Evolutionary conservation across 2,888 invertebrate species (phyloP), one percentile per base, ranked within the genome.

Genomic region (Sinotaia quadrata): DNA sequence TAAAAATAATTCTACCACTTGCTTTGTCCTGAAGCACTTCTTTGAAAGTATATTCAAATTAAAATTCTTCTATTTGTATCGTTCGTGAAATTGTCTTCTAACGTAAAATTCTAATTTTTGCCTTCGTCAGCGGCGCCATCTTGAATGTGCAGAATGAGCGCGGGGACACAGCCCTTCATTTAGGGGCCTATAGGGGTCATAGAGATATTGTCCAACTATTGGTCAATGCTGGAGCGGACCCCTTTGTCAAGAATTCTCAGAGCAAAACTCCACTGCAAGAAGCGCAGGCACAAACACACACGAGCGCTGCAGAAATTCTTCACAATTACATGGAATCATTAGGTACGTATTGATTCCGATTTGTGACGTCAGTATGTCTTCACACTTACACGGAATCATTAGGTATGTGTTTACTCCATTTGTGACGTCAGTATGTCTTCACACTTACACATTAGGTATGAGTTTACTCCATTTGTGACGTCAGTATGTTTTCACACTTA

Each of bases 161-260:
- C 12, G 81, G 83, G 0, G 82, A 83, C 61, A 81, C 82, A 5
- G 74, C 82, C 1, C 70, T 83, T 12, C 83, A 83, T 65, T 68
- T 79, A 24, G 77, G 79, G 8, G 77, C 80, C 2, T 82, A 81
- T 67, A 67, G 82, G 18, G 82, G 82, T 0, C 72, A 74, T 57
- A 62, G 68, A 12, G 77, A 81, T 41, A 78, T 82, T 27, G 73
- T 80, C 2, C 56, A 63, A 29, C 36, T 71, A 1, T 68, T 83
- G 29, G 51, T 79, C 2, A 57, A 69, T 2, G 70, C 72, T 21
- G 62, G 75, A 3, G 77, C 79, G 8, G 69, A 82, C 62, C 72
- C 78, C 15, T 75, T 71, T 29, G 24, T 79, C 15, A 68, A 71
- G 51, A 83, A 83, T 71, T 67, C 70, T 4, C 74, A 78, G 41